These are phyloP conservation scores for Tachyglossus aculeatus DNA, from an alignment of 2,797 vertebrate species.

Conservation along the genomic window DNA sequence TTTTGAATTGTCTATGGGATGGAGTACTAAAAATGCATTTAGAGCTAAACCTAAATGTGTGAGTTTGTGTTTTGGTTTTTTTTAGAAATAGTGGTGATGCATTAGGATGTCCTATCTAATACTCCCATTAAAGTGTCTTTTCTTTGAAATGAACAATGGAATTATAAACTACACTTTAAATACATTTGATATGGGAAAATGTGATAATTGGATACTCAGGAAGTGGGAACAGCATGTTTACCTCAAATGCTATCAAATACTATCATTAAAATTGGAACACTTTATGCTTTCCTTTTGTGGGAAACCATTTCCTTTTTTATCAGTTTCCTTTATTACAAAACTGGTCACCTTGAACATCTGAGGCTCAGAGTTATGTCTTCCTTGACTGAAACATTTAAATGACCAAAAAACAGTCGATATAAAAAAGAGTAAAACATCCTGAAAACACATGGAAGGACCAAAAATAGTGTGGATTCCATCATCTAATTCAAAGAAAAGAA, in stretches of 20 bases:
- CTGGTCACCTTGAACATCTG: constrained; percentile 38
- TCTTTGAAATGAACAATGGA: constrained; percentile 37
- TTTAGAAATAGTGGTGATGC: neutral
- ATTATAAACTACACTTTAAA: constrained; percentile 24
- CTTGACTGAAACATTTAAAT: constrained; percentile 33
- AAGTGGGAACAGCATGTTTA: neutral
- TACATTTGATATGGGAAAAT: constrained; percentile 39
- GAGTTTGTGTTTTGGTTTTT: neutral
- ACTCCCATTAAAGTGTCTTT: constrained; percentile 28
- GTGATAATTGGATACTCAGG: neutral
- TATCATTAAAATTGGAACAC: constrained; percentile 18
- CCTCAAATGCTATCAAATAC: neutral
- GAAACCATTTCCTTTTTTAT: constrained; percentile 11
- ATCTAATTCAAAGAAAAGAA: constrained; percentile 16
- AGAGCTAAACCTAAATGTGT: neutral
- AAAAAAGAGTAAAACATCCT: constrained; percentile 32
- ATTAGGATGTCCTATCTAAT: constrained; percentile 24
- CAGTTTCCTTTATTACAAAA: constrained; percentile 24
- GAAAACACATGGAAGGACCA: constrained; percentile 33
- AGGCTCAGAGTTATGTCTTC: constrained; percentile 26
- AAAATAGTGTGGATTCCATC: constrained; percentile 27
- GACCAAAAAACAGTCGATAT: constrained; percentile 8
- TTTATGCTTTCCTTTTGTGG: neutral
- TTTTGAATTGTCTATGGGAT: no score
- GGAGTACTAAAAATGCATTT: no score